phyloP scores from a whole-genome alignment of 2,113 vertebrate genomes.

The Symphodus melops region DNA sequence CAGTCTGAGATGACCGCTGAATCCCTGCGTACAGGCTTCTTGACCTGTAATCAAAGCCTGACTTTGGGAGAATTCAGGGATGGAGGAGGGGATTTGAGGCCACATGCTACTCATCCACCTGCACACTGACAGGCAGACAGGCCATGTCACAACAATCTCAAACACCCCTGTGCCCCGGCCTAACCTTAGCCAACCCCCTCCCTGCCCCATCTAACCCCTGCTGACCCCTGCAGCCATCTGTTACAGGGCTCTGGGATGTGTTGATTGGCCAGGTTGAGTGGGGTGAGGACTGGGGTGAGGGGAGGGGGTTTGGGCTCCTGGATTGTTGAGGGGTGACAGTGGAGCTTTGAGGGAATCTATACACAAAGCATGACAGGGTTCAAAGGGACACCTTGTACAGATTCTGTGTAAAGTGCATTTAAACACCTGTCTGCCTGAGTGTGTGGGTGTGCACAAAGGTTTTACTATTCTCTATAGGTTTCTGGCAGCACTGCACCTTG shows the following conservation, averaged over 20 bases:
- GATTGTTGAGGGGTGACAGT: slow-evolving; percentile 22
- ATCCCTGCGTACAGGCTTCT: slow-evolving; percentile 50
- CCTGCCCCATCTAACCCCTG: slow-evolving; percentile 47
- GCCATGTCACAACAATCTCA: slow-evolving; percentile 77
- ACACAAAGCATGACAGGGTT: slow-evolving; percentile 4
- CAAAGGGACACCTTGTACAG: slow-evolving; percentile 14
- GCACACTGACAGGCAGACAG: slow-evolving; percentile 72
- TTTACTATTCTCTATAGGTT: neutral
- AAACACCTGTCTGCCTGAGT: slow-evolving; percentile 6
- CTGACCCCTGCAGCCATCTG: slow-evolving; percentile 79
- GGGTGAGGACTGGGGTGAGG: slow-evolving; percentile 9
- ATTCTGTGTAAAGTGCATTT: slow-evolving; percentile 7
- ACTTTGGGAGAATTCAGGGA: slow-evolving; percentile 34
- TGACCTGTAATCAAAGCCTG: slow-evolving; percentile 68
- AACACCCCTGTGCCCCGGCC: slow-evolving; percentile 69
- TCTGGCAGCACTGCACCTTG: neutral
- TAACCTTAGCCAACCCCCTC: slow-evolving; percentile 70
- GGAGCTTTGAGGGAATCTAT: slow-evolving; percentile 25
- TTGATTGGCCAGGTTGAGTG: slow-evolving; percentile 56
- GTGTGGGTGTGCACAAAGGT: neutral
- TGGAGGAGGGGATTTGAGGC: slow-evolving; percentile 29
- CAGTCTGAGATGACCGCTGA: slow-evolving; percentile 51
- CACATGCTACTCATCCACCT: slow-evolving; percentile 77
- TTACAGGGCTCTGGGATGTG: slow-evolving; percentile 57
- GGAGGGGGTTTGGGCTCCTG: slow-evolving; percentile 20